These are phyloP conservation scores for Mastomys coucha DNA, from an alignment of 2,113 vertebrate genomes.

Conservation along the genomic window DNA sequence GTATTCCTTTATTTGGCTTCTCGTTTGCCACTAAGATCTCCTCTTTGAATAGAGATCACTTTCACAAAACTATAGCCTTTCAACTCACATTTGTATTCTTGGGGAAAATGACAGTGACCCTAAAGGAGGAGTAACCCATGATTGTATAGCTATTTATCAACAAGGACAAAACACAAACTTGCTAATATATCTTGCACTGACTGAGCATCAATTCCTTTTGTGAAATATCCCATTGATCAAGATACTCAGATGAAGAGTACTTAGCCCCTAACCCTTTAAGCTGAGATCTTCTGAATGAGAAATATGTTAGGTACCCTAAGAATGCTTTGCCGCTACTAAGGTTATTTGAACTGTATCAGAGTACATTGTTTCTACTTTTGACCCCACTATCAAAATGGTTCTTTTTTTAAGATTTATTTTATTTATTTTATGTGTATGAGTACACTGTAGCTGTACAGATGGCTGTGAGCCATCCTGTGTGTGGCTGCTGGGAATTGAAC, in stretches of 20 bases:
- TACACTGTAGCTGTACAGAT: too few relatives aligned
- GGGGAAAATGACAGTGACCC: slow-evolving; percentile 20
- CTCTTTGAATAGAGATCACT: slow-evolving; percentile 34
- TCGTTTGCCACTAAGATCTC: slow-evolving; percentile 5
- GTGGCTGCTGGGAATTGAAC: too few relatives aligned
- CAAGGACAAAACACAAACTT: background rate
- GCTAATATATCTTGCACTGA: background rate
- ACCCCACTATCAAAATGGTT: background rate
- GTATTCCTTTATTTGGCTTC: background rate
- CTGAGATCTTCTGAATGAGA: slow-evolving; percentile 5
- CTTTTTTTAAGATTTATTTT: too few relatives aligned
- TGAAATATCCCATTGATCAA: background rate
- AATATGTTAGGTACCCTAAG: slow-evolving; percentile 2
- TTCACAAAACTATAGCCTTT: slow-evolving; percentile 29
- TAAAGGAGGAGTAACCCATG: slow-evolving; percentile 1
- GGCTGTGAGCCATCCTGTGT: too few relatives aligned
- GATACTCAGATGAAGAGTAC: background rate
- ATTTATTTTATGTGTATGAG: too few relatives aligned
- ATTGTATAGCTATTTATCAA: background rate
- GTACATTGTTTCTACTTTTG: slow-evolving; percentile 45
- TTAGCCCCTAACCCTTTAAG: background rate
- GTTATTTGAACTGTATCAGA: slow-evolving; percentile 16
- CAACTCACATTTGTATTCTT: slow-evolving; percentile 16
- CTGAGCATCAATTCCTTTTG: background rate
- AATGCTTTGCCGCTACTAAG: background rate